Base-by-base conservation (phyloP, 2,888 invertebrate species). In the Patella caerulea region DNA sequence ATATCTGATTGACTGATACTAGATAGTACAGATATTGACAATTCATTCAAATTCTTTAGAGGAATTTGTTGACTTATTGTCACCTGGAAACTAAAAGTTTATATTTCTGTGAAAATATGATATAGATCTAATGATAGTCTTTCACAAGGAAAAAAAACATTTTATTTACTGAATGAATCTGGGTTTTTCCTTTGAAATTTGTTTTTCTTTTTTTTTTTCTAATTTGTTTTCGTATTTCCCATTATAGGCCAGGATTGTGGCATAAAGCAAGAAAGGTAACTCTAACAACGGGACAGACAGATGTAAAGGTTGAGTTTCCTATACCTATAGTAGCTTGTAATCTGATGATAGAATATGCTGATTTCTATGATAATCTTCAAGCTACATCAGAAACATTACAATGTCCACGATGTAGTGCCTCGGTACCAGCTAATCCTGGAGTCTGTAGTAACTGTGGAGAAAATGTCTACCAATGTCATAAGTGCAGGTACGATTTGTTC, bases 381-480 rank as follows among this genome's bases (percentile, higher is more conserved):
- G 96, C 96, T 0, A 96, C 96, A 0, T 96, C 97, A 85, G 98
- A 98, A 92, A 98, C 97, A 0, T 93, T 98, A 29, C 98, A 98
- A 92, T 98, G 98, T 89, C 98, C 98, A 0, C 94, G 98, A 45
- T 99, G 99, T 91, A 97, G 97, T 79, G 97, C 98, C 45, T 96
- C 97, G 0, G 99, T 99, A 0, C 97, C 98, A 0, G 97, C 99
- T 0, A 98, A 98, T 91, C 98, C 99, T 0, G 99, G 99, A 0
- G 98, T 99, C 0, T 99, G 99, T 90, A 96, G 95, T 0, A 98
- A 97, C 92, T 98, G 98, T 90, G 98, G 99, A 0, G 99, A 99
- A 92, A 99, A 99, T 91, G 99, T 99, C 0, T 99, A 97, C 93
- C 99, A 99, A 89, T 99, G 99, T 89, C 98, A 98, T 93, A 99